phyloP scores from a whole-genome alignment of 1,140 invertebrate genomes.

The Lasioglossum albipes region DNA sequence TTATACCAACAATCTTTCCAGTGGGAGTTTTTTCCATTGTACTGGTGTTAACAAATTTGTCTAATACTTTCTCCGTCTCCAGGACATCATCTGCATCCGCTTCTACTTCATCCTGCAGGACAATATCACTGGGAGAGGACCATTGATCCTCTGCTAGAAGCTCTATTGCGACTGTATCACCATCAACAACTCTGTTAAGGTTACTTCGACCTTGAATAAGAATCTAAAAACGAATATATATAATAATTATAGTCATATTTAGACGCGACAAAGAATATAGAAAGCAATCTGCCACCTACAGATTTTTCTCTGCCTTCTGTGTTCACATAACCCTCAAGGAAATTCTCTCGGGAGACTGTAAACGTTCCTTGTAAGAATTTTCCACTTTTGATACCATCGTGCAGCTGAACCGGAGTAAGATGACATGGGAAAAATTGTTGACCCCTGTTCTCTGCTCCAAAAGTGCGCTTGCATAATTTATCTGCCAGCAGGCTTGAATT shows the following conservation, averaged over 20 bases:
- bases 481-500: conserved; percentile 85
- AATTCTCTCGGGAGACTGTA: conserved; percentile 93
- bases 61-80: conserved; percentile 83
- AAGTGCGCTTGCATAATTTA: conserved; percentile 87
- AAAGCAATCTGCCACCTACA: conserved; percentile 78
- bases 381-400: conserved; percentile 90
- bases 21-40: conserved; percentile 85
- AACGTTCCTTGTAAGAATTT: conserved; percentile 92
- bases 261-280: conserved; percentile 13
- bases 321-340: conserved; percentile 94
- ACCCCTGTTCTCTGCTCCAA: conserved; percentile 82
- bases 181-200: conserved; percentile 97
- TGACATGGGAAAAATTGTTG: conserved; percentile 92
- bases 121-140: conserved; percentile 91
- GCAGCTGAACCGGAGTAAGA: conserved; percentile 87
- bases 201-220: conserved; percentile 93
- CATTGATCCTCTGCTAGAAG: conserved; percentile 94
- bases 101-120: conserved; percentile 89
- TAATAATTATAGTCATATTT: conserved; percentile 26
- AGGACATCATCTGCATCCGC: conserved; percentile 72
- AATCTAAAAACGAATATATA: conserved; percentile 82
- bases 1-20: conserved; percentile 95
- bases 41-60: conserved; percentile 68
- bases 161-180: conserved; percentile 96
- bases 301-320: conserved; percentile 88